phyloP scores from a whole-genome alignment of 1,140 invertebrate species.

The Melanaphis sacchari region DNA sequence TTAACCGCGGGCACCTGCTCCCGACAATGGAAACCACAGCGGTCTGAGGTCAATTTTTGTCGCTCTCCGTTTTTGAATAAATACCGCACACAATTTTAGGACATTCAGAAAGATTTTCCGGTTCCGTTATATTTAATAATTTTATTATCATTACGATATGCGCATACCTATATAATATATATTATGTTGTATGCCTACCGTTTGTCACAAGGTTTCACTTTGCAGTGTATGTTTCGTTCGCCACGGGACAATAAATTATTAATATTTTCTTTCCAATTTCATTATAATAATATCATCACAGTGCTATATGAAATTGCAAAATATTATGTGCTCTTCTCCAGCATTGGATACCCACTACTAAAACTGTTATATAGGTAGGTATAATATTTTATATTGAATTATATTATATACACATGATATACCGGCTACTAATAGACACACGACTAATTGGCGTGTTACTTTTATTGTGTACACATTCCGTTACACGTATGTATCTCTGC shows the following conservation, averaged over 20 bases:
- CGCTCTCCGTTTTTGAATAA: neutral
- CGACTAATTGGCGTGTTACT: conserved; percentile 56
- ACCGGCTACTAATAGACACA: conserved; percentile 34
- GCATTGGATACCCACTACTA: neutral
- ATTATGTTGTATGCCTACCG: neutral
- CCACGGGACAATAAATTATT: neutral
- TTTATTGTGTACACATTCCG: conserved; percentile 44
- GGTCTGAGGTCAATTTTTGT: no score
- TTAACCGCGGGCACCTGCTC: no score
- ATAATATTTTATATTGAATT: neutral
- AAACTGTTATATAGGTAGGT: neutral
- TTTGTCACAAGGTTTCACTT: neutral
- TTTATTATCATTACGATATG: neutral
- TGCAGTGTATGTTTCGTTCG: neutral
- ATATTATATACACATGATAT: neutral
- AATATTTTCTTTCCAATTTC: neutral
- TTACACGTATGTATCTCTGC: conserved; percentile 46
- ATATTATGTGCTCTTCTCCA: neutral
- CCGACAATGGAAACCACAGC: neutral
- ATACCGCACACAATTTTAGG: neutral
- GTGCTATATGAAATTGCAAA: neutral
- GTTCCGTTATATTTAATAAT: neutral
- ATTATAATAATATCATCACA: neutral
- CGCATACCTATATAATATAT: no score
- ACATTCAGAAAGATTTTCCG: neutral